Percentiles rank a stretch among this genome's conserved stretches.
Evolutionary conservation across 2,113 vertebrate genomes (phyloP).

Genomic region (Edolisoma coerulescens): DNA sequence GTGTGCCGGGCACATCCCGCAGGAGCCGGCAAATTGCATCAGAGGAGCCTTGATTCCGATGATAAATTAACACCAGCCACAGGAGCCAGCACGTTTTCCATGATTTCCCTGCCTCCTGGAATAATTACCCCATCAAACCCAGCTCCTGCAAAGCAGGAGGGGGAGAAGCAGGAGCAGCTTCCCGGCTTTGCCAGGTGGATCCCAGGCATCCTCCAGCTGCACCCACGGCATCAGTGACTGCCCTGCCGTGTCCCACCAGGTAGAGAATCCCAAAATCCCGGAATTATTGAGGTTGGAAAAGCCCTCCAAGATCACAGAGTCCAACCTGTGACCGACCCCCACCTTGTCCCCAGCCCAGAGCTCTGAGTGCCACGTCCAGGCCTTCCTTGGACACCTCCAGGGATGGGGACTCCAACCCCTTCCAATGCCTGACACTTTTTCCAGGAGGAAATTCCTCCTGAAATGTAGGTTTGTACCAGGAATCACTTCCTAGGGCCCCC

Average conservation of each 20-base stretch:
- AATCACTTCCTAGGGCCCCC: background rate
- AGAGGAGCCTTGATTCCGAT: background rate
- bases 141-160: background rate
- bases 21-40: background rate
- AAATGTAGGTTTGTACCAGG: accelerated
- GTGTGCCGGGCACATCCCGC: background rate
- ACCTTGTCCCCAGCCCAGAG: background rate
- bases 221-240: accelerated
- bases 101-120: background rate
- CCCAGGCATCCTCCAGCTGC: background rate
- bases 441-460: background rate
- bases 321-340: accelerated
- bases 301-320: background rate
- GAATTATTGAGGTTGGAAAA: background rate
- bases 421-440: background rate
- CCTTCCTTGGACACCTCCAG: background rate
- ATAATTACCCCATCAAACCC: background rate
- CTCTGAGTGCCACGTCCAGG: background rate
- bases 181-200: background rate
- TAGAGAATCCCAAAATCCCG: accelerated
- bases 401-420: background rate
- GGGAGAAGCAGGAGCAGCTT: background rate
- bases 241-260: accelerated
- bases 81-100: background rate
- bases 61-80: background rate